Evolutionary conservation across 2,888 invertebrate species (phyloP), one percentile per base, ranked within the genome.

Genomic region (Andricus curvator): DNA sequence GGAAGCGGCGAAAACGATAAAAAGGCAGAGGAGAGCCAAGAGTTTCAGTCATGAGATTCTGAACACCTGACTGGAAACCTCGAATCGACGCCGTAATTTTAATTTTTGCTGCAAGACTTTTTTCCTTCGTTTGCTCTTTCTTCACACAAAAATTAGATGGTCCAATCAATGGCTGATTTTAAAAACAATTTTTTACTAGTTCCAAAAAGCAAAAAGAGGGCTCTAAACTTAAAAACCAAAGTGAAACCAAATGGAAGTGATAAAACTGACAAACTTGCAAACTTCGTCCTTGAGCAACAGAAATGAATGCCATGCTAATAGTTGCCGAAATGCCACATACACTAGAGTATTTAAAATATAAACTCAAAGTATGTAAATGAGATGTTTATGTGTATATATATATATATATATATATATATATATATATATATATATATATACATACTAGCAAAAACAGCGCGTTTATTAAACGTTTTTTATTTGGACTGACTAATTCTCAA

Each of bases 301-400:
- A 51, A 70, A 48, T 70, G 25, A 56, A 56, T 48, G 51, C 25
- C 48, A 48, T 17, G 22, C 25, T 48, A 15, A 41, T 37, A 67
- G 48, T 48, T 33, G 65, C 20, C 4, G 65, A 48, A 68, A 44
- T 41, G 4, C 48, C 48, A 68, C 17, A 70, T n/a, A 67, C 17
- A 17, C 48, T 0, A 48, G 48, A 48, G 3, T 15, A 44, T 51
- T 17, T 48, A 48, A 29, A 17, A 48, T 51, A 70, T 70, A 20
- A 48, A 25, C 25, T 70, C 20, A 48, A n/a, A 29, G 17, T 48
- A 17, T 48, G 48, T 48, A 48, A 70, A 70, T 70, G 25, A 48
- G 48, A 22, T 44, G 25, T 70, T 78, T 62, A 78, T 68, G 60
- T 67, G 78, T 25, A 64, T 62, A 65, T 22, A 48, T 48, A 48